Evolutionary conservation across 1,140 invertebrate genomes (phyloP).

Genomic region (Neotoxoptera formosana): DNA sequence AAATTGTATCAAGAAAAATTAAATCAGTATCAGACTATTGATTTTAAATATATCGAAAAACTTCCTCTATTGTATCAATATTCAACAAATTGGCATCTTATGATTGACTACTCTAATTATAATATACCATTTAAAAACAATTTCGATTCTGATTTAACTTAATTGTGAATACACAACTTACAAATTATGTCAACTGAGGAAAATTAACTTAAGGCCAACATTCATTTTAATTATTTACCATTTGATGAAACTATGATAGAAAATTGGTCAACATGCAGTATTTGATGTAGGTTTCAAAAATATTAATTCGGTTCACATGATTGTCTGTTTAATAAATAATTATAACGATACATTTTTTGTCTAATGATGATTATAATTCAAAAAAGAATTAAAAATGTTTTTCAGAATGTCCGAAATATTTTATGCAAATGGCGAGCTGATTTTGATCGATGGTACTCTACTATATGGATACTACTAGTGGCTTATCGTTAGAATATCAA

Average conservation of each 20-base stretch:
- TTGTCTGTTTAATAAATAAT: background rate
- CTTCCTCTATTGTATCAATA: no score
- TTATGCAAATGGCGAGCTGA: slow-evolving; percentile 12
- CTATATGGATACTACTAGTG: background rate
- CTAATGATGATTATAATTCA: background rate
- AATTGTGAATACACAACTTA: background rate
- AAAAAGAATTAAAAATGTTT: background rate
- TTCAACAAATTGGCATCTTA: no score
- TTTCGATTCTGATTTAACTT: background rate
- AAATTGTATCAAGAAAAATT: no score
- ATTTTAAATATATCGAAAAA: no score
- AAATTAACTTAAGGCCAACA: background rate
- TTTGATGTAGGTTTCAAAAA: slow-evolving; percentile 11
- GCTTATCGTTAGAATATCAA: background rate
- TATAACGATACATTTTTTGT: background rate
- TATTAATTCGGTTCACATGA: background rate
- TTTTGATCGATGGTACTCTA: background rate
- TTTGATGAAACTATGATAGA: background rate
- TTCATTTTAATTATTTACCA: background rate
- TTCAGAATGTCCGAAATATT: slow-evolving; percentile 11
- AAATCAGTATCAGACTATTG: no score
- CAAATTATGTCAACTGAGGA: background rate
- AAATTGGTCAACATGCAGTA: background rate
- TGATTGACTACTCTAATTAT: background rate
- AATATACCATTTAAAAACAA: background rate